A percentile compares a stretch with the other conserved stretches of the same genome.
Conservation (phyloP, 2,888 invertebrate species). For the Mimachlamys varia region DNA sequence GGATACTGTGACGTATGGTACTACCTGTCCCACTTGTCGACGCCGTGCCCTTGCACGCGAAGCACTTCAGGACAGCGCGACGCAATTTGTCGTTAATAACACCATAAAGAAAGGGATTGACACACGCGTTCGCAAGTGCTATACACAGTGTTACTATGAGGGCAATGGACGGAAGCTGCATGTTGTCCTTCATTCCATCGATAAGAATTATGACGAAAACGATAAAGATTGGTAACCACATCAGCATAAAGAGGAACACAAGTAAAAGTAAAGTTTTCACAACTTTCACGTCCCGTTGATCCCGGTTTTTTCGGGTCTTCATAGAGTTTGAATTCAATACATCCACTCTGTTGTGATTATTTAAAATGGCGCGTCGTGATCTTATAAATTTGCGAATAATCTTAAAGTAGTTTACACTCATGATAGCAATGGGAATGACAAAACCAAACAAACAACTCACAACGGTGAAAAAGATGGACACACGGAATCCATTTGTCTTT, state of each 20-base stretch:
- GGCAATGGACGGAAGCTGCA: constrained; percentile 61
- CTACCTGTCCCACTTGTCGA: constrained; percentile 19
- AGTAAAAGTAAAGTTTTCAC: constrained; percentile 66
- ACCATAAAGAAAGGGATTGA: constrained; percentile 72
- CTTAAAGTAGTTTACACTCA: constrained; percentile 63
- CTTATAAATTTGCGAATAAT: constrained; percentile 64
- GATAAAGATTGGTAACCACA: constrained; percentile 70
- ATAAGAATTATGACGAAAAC: constrained; percentile 63
- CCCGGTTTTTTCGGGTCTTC: constrained; percentile 44
- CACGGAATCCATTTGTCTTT: constrained; percentile 42
- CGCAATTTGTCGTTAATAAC: constrained; percentile 61
- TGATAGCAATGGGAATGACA: constrained; percentile 60
- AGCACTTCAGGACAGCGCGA: constrained; percentile 39
- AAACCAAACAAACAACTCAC: constrained; percentile 57
- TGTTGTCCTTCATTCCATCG: constrained; percentile 57
- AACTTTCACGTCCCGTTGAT: constrained; percentile 60
- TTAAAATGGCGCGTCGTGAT: constrained; percentile 53
- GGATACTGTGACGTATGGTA: not conserved
- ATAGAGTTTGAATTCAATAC: not conserved
- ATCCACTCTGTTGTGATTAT: not conserved
- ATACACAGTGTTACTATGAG: constrained; percentile 62
- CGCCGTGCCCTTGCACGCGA: not conserved
- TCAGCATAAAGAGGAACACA: constrained; percentile 66
- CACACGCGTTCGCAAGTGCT: constrained; percentile 65
- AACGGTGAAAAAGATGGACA: constrained; percentile 57